phyloP scores from a whole-genome alignment of 1,140 invertebrate genomes.

The Pentalonia nigronervosa region DNA sequence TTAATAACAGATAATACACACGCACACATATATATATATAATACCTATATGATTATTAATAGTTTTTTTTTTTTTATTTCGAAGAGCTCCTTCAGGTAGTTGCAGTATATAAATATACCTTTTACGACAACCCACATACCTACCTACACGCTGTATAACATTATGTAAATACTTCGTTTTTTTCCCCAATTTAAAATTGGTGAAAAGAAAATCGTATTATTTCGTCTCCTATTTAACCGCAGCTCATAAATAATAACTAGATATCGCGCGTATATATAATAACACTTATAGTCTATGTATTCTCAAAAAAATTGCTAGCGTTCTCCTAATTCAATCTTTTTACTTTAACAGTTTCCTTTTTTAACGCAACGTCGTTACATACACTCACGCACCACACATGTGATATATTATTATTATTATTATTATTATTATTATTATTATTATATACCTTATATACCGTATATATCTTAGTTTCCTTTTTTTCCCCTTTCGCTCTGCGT shows the following conservation, averaged over 20 bases:
- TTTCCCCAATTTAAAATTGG: neutral
- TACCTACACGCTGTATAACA: neutral
- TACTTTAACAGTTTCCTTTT: neutral
- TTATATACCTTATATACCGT: slow-evolving; percentile 8
- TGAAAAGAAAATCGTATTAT: neutral
- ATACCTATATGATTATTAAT: neutral
- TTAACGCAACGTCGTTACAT: neutral
- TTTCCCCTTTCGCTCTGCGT: neutral
- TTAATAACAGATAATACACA: neutral
- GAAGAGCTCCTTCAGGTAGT: neutral
- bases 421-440: slow-evolving; percentile 15
- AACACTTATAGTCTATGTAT: neutral
- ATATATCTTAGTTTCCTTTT: neutral
- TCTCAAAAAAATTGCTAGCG: neutral
- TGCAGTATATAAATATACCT: neutral
- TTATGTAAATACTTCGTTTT: slow-evolving; percentile 9
- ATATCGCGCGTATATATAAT: neutral
- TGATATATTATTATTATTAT: slow-evolving; percentile 17
- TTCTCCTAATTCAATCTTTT: slow-evolving; percentile 18
- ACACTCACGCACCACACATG: neutral
- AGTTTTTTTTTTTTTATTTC: neutral
- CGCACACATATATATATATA: no score
- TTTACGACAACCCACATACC: neutral
- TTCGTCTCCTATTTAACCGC: slow-evolving; percentile 4
- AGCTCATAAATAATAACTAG: slow-evolving; percentile 31